Evolutionary conservation across 2,113 vertebrate species (phyloP).

Genomic region (Tachysurus vachellii): DNA sequence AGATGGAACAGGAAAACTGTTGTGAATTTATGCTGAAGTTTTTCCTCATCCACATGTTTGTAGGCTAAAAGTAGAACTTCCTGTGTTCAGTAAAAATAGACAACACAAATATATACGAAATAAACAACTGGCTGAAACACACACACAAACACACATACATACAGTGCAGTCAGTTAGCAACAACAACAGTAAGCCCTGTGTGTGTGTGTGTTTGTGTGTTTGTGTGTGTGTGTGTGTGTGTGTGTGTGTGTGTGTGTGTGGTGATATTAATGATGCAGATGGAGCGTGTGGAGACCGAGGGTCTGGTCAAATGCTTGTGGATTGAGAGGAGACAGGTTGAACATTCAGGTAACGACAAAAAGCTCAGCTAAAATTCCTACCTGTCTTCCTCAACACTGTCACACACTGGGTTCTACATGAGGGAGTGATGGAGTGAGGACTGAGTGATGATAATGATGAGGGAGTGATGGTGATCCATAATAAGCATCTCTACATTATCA

Average conservation of each 20-base stretch:
- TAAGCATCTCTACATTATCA: no score
- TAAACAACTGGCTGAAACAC: background rate
- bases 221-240: background rate
- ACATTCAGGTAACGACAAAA: no score
- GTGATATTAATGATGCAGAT: background rate
- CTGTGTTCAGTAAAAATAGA: slow-evolving; percentile 46
- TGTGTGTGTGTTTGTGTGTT: no score
- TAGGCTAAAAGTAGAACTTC: slow-evolving; percentile 38
- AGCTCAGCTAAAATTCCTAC: no score
- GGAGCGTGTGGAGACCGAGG: background rate
- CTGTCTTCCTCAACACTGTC: no score
- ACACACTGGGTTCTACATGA: no score
- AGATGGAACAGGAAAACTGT: background rate
- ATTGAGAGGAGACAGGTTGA: no score
- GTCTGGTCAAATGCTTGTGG: no score
- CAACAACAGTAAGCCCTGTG: background rate
- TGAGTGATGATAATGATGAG: background rate
- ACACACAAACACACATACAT: background rate
- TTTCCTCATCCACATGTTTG: background rate
- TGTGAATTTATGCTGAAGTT: background rate
- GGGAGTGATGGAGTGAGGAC: background rate
- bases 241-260: background rate
- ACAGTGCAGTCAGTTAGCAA: background rate
- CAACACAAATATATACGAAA: background rate
- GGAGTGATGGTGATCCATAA: background rate